Evolutionary conservation across 2,113 vertebrate species (phyloP), one percentile per base, ranked within the genome.

Genomic region (Hippolais icterina): DNA sequence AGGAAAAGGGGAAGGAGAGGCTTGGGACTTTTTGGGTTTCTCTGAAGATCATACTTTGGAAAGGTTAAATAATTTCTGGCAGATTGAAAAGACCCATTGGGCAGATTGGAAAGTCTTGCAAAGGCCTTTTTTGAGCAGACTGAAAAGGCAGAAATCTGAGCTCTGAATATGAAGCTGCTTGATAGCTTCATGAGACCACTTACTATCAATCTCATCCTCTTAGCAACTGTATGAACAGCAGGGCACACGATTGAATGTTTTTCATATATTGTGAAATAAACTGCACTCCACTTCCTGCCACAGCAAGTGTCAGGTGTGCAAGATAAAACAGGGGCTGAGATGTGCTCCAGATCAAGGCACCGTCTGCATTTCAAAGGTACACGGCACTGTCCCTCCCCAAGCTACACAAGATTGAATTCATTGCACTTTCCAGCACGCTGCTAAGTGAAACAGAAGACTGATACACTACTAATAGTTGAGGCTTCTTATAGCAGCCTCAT

Each of bases 401-500:
- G 71, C 83, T 79, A 64, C 80, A 83, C 47, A 46, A 42, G 65
- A 56, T 0, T 89, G 83, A 81, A 93, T 96, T 83, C 70, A 85
- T 88, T 24, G 11, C 54, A 42, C 39, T 94, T 90, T 23, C 82
- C 70, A 93, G 70, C 50, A 87, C 66, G 15, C 54, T 96, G 85
- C 76, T 83, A 95, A 95, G 96, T 77, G 71, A 96, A 94, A 90
- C 50, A 93, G 79, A 94, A 95, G 88, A 94, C 92, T 83, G 80
- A 92, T 86, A 83, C n/a, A 87, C 90, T 95, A 78, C 90, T 94
- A 94, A 96, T 94, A 96, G 90, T 89, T 75, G 57, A 89, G 41
- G 57, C 85, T 96, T 93, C 91, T 93, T 95, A 93, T 92, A 95
- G 92, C 93, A 92, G 44, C 46, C 79, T 96, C 79, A 80, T 96